A percentile compares a stretch with the other conserved stretches of the same genome.
phyloP scores from a whole-genome alignment of 1,140 invertebrate genomes.

The Asbolus verrucosus region DNA sequence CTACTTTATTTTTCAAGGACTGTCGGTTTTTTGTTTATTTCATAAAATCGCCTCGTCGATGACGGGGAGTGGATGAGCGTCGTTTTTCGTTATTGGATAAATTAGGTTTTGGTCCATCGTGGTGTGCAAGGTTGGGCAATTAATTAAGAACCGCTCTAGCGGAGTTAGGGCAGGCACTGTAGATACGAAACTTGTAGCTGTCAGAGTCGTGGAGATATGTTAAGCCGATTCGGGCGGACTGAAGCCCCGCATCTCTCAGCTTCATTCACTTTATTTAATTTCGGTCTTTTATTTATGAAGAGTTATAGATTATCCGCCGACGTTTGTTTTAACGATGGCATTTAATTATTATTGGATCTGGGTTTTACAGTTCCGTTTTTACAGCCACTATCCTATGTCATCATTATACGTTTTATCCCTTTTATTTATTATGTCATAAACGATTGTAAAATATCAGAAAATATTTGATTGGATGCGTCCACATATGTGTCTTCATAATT shows the following conservation, averaged over 20 bases:
- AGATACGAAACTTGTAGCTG: slow-evolving; percentile 50
- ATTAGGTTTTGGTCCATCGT: not conserved
- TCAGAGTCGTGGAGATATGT: slow-evolving; percentile 52
- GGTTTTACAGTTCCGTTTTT: slow-evolving; percentile 56
- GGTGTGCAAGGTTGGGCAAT: slow-evolving; percentile 13
- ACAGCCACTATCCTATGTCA: slow-evolving; percentile 53
- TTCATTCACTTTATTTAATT: slow-evolving; percentile 52
- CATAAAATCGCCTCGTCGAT: too few relatives aligned
- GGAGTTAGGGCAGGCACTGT: slow-evolving; percentile 34
- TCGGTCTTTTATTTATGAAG: slow-evolving; percentile 53
- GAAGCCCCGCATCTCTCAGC: slow-evolving; percentile 40
- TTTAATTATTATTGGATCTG: slow-evolving; percentile 61
- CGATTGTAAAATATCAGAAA: slow-evolving; percentile 54
- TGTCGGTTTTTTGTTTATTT: slow-evolving; percentile 5
- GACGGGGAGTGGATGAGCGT: too few relatives aligned
- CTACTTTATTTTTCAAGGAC: slow-evolving; percentile 6
- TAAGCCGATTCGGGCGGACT: slow-evolving; percentile 50
- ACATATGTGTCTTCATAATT: slow-evolving; percentile 33
- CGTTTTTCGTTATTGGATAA: too few relatives aligned
- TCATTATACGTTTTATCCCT: slow-evolving; percentile 51
- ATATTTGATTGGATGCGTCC: slow-evolving; percentile 53
- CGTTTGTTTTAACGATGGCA: slow-evolving; percentile 59
- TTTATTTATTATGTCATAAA: slow-evolving; percentile 61
- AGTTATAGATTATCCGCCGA: slow-evolving; percentile 56
- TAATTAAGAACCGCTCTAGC: slow-evolving; percentile 45